A percentile compares a stretch with the other conserved stretches of the same genome.
phyloP scores from a whole-genome alignment of 2,888 invertebrate genomes.

The Drosophila borborema region DNA sequence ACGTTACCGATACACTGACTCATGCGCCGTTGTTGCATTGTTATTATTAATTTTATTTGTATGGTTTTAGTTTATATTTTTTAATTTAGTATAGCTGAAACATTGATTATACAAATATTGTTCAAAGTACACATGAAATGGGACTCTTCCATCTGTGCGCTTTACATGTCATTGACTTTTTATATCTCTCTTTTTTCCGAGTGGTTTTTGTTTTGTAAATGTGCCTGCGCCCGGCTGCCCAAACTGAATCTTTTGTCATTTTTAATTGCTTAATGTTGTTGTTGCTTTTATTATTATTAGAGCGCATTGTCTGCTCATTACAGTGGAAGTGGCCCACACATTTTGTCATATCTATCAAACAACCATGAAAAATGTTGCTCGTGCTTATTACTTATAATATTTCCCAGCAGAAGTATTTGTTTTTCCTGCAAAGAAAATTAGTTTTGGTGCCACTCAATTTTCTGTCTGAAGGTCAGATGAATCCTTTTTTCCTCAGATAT shows the following conservation, averaged over 20 bases:
- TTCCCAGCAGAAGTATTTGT: constrained; percentile 4
- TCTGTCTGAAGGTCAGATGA: constrained; percentile 45
- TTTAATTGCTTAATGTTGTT: constrained; percentile 66
- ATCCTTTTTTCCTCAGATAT: constrained; percentile 41
- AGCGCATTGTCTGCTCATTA: constrained; percentile 69
- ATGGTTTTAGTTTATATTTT: neutral
- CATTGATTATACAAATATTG: constrained; percentile 26
- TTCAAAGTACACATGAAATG: constrained; percentile 27
- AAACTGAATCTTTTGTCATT: constrained; percentile 70
- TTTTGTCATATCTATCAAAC: constrained; percentile 37
- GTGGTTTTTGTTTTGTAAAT: constrained; percentile 27
- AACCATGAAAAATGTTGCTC: constrained; percentile 5
- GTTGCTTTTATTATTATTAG: constrained; percentile 34
- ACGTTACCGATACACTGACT: constrained; percentile 47
- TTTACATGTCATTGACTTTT: constrained; percentile 76
- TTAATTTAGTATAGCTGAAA: constrained; percentile 15
- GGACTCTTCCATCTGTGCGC: constrained; percentile 19
- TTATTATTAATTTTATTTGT: neutral
- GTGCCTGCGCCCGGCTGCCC: constrained; percentile 30
- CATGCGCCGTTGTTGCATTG: constrained; percentile 40
- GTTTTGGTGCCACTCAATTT: neutral
- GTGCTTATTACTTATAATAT: constrained; percentile 10
- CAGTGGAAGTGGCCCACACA: constrained; percentile 56
- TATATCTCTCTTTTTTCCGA: constrained; percentile 28
- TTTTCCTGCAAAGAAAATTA: neutral